phyloP scores from a whole-genome alignment of 2,797 vertebrate species.

The Kryptopterus vitreolus region DNA sequence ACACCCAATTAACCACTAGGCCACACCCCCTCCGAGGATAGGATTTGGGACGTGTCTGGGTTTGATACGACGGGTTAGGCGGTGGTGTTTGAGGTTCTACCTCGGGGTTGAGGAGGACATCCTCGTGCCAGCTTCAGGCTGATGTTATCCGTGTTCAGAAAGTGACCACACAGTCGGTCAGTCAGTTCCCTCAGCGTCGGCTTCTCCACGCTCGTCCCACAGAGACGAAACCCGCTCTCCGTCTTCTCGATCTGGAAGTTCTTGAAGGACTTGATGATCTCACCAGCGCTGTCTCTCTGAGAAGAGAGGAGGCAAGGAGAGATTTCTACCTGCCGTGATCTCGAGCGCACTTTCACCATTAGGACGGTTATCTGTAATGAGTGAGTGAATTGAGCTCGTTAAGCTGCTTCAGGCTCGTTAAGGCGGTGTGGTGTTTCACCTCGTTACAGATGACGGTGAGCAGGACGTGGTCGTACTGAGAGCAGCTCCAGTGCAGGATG shows the following conservation, averaged over 20 bases:
- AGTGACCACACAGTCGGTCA: conserved; percentile 78
- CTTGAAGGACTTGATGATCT: conserved; percentile 72
- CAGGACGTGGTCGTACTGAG: conserved; percentile 81
- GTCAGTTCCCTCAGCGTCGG: conserved; percentile 79
- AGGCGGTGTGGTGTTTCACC: conserved; percentile 59
- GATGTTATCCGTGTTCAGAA: conserved; percentile 79
- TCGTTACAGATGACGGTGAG: conserved; percentile 82
- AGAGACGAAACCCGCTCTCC: conserved; percentile 69
- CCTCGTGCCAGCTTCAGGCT: conserved; percentile 79
- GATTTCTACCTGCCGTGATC: background rate
- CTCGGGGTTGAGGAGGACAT: conserved; percentile 84
- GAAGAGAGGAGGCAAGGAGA: background rate
- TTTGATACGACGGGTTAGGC: no score
- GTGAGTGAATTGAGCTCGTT: no score
- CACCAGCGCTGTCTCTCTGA: conserved; percentile 34
- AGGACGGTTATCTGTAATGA: no score
- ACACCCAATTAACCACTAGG: no score
- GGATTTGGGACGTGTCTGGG: no score
- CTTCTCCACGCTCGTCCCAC: conserved; percentile 73
- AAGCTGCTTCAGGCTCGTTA: no score
- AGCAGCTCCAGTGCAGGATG: conserved; percentile 83
- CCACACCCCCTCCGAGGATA: no score
- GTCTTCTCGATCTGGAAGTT: conserved; percentile 82
- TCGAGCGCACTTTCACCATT: no score
- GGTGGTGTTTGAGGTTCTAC: conserved; percentile 56